A percentile compares a stretch with the other conserved stretches of the same genome.
Conservation (phyloP, 1,140 invertebrate genomes). For the Zeugodacus cucurbitae region DNA sequence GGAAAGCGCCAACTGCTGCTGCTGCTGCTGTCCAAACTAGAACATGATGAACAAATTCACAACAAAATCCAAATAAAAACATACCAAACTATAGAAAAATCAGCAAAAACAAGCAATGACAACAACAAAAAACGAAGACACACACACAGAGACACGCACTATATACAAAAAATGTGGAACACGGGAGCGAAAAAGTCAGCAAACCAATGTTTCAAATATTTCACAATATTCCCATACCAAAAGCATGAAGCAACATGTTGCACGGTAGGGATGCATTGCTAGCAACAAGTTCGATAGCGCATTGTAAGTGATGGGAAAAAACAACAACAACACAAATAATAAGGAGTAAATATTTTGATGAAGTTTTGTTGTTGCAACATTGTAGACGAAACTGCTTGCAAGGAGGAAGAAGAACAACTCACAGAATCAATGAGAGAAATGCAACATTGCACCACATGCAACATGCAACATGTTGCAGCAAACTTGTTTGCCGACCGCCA, state of each 20-base stretch:
- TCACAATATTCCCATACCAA: neutral
- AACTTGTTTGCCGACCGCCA: neutral
- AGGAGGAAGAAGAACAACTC: neutral
- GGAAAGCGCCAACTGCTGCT: neutral
- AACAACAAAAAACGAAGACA: neutral
- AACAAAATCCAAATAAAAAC: constrained; percentile 1
- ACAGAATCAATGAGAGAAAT: neutral
- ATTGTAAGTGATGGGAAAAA: neutral
- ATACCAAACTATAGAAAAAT: neutral
- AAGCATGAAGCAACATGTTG: constrained; percentile 29
- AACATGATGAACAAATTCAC: constrained; percentile 2
- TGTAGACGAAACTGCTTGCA: neutral
- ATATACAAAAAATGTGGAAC: neutral
- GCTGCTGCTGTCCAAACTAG: constrained; percentile 16
- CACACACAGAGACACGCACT: neutral
- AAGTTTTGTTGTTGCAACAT: neutral
- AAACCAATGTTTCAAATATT: constrained; percentile 29
- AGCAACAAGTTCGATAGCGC: neutral
- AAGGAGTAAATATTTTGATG: neutral
- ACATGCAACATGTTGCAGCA: neutral
- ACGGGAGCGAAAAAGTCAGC: neutral
- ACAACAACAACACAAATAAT: neutral
- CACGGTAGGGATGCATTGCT: neutral
- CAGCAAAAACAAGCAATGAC: neutral
- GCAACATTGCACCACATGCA: neutral